Percentiles rank a stretch among this genome's conserved stretches.
phyloP scores from a whole-genome alignment of 2,113 vertebrate species.

The Pseudonaja textilis region DNA sequence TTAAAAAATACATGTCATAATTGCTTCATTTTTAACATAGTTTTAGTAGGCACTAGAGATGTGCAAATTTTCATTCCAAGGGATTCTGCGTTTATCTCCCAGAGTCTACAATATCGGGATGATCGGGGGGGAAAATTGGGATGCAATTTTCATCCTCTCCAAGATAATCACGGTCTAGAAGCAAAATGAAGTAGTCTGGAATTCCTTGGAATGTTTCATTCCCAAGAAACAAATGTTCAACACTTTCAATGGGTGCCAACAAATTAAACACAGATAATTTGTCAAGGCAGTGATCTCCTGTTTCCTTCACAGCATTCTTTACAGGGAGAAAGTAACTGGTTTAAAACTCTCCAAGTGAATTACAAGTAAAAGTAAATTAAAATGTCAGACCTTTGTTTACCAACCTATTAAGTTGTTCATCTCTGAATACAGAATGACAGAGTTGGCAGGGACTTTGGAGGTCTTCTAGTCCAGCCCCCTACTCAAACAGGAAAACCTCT shows the following conservation, averaged over 20 bases:
- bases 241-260: background rate
- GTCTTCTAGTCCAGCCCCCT: background rate
- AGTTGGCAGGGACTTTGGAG: background rate
- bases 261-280: background rate
- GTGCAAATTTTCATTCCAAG: background rate
- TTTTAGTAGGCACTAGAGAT: background rate
- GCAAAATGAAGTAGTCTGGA: background rate
- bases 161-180: background rate
- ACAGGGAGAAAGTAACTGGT: background rate
- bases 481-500: background rate
- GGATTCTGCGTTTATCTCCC: background rate
- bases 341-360: background rate
- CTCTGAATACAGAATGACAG: background rate
- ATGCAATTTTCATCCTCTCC: background rate
- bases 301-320: background rate
- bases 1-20: background rate
- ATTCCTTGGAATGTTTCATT: background rate
- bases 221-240: background rate
- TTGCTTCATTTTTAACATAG: background rate
- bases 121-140: background rate
- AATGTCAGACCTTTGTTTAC: background rate
- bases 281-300: too few species aligned
- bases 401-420: background rate
- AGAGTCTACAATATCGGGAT: background rate
- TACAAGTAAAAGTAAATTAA: background rate